Evolutionary conservation across 1,140 invertebrate genomes (phyloP).

Genomic region (Subanguina moxae): DNA sequence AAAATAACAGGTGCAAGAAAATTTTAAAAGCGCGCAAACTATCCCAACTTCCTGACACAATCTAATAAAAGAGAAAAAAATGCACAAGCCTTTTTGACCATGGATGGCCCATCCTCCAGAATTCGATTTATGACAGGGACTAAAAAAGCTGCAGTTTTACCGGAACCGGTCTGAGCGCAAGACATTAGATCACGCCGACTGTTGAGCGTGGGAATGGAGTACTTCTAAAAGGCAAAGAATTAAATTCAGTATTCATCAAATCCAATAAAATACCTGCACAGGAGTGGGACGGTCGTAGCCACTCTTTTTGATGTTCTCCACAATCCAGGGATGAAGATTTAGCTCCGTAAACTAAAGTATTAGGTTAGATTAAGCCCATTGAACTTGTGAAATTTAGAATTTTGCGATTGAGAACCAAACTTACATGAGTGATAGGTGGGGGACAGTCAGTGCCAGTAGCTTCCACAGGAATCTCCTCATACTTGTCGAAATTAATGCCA

Average conservation of each 20-base stretch:
- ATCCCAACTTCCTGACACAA: no score
- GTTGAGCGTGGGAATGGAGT: slow-evolving; percentile 88
- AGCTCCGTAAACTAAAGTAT: slow-evolving; percentile 48
- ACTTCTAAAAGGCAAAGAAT: slow-evolving; percentile 66
- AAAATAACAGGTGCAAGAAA: no score
- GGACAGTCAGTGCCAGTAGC: slow-evolving; percentile 90
- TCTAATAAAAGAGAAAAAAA: no score
- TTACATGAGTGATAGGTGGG: slow-evolving; percentile 68
- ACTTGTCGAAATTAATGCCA: slow-evolving; percentile 99
- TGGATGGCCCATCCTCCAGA: slow-evolving; percentile 65
- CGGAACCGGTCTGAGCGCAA: slow-evolving; percentile 77
- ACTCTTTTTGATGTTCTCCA: slow-evolving; percentile 57
- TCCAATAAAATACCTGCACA: slow-evolving; percentile 37
- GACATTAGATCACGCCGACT: slow-evolving; percentile 84
- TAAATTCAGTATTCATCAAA: neutral
- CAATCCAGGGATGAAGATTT: slow-evolving; percentile 52
- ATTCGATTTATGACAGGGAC: slow-evolving; percentile 93
- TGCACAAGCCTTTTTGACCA: slow-evolving; percentile 33
- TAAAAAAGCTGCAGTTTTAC: slow-evolving; percentile 83
- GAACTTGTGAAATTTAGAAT: neutral
- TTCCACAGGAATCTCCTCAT: slow-evolving; percentile 99
- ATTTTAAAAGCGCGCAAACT: no score
- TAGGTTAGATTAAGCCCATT: neutral
- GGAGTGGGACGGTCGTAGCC: slow-evolving; percentile 57
- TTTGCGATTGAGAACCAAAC: neutral